These are phyloP conservation scores for Orussus abietinus DNA, from an alignment of 1,140 invertebrate species.

Conservation along the genomic window DNA sequence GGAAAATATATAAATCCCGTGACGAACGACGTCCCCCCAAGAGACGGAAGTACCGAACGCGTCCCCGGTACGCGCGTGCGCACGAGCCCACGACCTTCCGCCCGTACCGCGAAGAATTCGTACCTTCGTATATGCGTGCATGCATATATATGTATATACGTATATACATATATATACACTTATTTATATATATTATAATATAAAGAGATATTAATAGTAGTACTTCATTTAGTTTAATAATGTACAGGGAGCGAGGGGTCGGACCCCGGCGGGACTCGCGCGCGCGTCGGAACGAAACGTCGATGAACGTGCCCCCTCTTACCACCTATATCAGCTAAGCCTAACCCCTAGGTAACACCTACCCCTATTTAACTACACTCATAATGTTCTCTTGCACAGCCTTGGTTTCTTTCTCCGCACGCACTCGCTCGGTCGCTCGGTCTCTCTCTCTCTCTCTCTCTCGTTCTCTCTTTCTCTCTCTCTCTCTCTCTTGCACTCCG, in stretches of 20 bases:
- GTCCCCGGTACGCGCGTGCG: too few relatives aligned
- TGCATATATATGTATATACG: conserved; percentile 29
- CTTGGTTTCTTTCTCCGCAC: conserved; percentile 44
- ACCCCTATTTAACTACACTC: conserved; percentile 47
- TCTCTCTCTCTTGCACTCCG: background rate
- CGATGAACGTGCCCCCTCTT: conserved; percentile 40
- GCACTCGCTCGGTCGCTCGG: background rate
- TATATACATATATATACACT: conserved; percentile 45
- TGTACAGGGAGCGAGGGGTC: conserved; percentile 35
- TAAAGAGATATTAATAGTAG: conserved; percentile 48
- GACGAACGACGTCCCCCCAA: too few relatives aligned
- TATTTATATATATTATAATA: conserved; percentile 43
- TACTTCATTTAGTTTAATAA: conserved; percentile 44
- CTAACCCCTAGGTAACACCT: conserved; percentile 51
- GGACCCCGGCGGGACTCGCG: conserved; percentile 5
- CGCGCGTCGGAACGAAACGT: conserved; percentile 35
- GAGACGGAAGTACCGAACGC: too few relatives aligned
- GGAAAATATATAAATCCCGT: too few relatives aligned
- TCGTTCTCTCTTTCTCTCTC: conserved; percentile 1
- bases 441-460: background rate
- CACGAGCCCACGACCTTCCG: too few relatives aligned
- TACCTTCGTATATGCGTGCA: conserved; percentile 17
- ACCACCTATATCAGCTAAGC: conserved; percentile 36
- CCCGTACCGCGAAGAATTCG: too few relatives aligned
- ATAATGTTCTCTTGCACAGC: conserved; percentile 53